Conservation (phyloP, 2,113 vertebrate species). For the Prunella himalayana region DNA sequence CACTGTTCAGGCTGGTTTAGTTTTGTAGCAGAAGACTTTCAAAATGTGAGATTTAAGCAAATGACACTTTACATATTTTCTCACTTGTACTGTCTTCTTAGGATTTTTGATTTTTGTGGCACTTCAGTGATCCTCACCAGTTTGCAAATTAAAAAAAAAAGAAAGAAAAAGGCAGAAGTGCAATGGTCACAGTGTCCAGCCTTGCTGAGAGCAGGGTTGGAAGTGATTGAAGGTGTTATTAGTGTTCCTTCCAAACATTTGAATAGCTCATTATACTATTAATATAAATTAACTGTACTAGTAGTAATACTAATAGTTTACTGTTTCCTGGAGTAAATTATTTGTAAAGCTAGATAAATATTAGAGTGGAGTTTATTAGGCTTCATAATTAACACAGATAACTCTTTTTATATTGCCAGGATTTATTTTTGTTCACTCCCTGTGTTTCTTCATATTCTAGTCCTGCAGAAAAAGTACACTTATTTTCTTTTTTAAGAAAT, state of each 20-base stretch:
- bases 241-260: not conserved
- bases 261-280: not conserved
- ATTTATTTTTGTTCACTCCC: not conserved
- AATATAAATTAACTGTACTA: not conserved
- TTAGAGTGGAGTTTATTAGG: not conserved
- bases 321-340: not conserved
- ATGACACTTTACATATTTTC: not conserved
- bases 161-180: not conserved
- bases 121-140: not conserved
- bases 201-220: not conserved
- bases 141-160: not conserved
- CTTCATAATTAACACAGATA: not conserved
- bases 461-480: not conserved
- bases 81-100: not conserved
- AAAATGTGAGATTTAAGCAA: not conserved
- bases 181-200: not conserved
- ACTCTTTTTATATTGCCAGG: not conserved
- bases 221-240: not conserved
- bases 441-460: not conserved
- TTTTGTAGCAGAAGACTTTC: not conserved
- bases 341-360: not conserved
- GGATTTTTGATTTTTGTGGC: not conserved
- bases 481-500: not conserved
- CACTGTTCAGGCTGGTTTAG: not conserved
- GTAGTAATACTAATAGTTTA: not conserved